Base-by-base conservation (phyloP, 1,140 invertebrate genomes). In the Bombus impatiens region DNA sequence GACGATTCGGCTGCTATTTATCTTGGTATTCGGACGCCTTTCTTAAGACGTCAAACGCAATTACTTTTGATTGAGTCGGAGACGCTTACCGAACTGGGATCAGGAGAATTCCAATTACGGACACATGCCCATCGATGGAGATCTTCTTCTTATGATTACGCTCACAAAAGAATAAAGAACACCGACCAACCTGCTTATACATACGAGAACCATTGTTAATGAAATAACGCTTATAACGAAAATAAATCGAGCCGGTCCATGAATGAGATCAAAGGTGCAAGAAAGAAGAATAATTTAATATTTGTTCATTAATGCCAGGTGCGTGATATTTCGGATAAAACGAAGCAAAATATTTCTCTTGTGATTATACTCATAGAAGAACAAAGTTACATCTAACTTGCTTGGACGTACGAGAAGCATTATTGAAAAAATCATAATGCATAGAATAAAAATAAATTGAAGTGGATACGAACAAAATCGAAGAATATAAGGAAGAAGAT, bases 1-100 rank as follows among this genome's bases (percentile, higher is more conserved):
- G 82, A 68, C 44, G 72, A 78, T 84, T 57, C 82, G 10, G 13
- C 2, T 9, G 44, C 44, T 59, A 71, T 72, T 84, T 44, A 35
- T 68, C 74, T 83, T 57, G 42, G 3, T 83, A 68, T n/a, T 28
- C 79, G 18, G 1, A 22, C 47, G 6, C 47, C 47, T 53, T 53
- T 53, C 47, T 82, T 65, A 37, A 74, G 15, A 65, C 57, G 81
- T 82, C 71, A 77, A 83, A 83, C 25, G 42, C 81, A 83, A 77
- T 83, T 83, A 83, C 35, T 28, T n/a, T 47, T 77, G 81, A 77
- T 53, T 25, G 59, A 75, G 28, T 42, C 22, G 37, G 35, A 35
- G 10, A 74, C 70, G 37, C 47, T 42, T 8, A 72, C 28, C 37
- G 47, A 32, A 25, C 37, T 3, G 35, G 70, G 40, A 62, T 28